Conservation (phyloP, 2,888 invertebrate genomes). For the Merodon equestris region DNA sequence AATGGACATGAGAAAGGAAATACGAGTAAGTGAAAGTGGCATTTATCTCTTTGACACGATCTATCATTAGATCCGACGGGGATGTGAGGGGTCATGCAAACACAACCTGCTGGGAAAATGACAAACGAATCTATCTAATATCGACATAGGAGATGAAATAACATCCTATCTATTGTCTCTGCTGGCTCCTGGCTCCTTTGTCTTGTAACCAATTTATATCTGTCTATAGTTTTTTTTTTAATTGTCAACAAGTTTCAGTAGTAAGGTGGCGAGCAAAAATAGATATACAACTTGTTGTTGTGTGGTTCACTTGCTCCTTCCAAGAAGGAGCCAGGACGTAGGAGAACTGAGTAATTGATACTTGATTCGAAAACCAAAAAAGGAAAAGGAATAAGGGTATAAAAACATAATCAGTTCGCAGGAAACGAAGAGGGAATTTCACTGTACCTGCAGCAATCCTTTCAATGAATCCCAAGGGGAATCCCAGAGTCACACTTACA, state of each 20-base stretch:
- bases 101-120: constrained; percentile 62
- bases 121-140: constrained; percentile 37
- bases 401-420: constrained; percentile 47
- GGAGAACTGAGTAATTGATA: constrained; percentile 55
- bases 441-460: constrained; percentile 38
- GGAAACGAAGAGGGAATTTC: constrained; percentile 33
- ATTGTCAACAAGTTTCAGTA: constrained; percentile 66
- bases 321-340: constrained; percentile 47
- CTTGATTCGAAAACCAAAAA: constrained; percentile 29
- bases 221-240: constrained; percentile 38
- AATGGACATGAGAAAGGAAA: no score
- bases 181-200: constrained; percentile 35
- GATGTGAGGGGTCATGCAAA: constrained; percentile 24
- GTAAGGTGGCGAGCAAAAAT: constrained; percentile 48
- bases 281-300: constrained; percentile 24
- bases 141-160: constrained; percentile 50
- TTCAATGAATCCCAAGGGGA: constrained; percentile 1
- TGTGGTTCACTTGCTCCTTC: constrained; percentile 54
- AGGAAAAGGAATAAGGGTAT: no score
- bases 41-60: constrained; percentile 59
- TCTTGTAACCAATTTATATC: constrained; percentile 60
- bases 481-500: background rate
- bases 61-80: constrained; percentile 33
- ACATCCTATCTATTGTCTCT: constrained; percentile 55
- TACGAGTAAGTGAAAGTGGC: constrained; percentile 34